These are phyloP conservation scores for Cheilosia variabilis DNA, from an alignment of 2,888 invertebrate genomes.

Conservation along the genomic window DNA sequence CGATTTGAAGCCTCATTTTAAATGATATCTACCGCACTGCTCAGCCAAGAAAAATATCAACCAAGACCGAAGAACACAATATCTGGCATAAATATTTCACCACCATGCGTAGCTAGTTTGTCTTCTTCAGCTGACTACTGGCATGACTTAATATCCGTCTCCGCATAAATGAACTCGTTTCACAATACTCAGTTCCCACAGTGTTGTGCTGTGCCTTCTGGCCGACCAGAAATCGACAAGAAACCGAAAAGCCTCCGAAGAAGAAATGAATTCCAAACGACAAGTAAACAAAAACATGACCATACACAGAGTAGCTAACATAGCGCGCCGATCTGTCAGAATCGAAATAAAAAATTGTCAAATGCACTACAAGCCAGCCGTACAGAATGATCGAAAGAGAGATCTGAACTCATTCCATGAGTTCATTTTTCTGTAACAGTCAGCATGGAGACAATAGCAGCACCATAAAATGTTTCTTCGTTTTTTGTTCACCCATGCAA, in stretches of 20 bases:
- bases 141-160: slow-evolving; percentile 25
- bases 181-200: slow-evolving; percentile 40
- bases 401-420: slow-evolving; percentile 18
- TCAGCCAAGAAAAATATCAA: too few species aligned
- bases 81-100: not conserved
- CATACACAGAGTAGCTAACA: slow-evolving; percentile 25
- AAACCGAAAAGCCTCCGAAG: not conserved
- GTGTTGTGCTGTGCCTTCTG: not conserved
- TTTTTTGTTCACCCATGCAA: slow-evolving; percentile 1
- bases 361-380: slow-evolving; percentile 29
- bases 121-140: slow-evolving; percentile 1
- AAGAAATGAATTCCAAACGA: slow-evolving; percentile 29
- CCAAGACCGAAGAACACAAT: not conserved
- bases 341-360: slow-evolving; percentile 70
- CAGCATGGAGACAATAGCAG: slow-evolving; percentile 30
- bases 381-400: not conserved
- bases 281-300: slow-evolving; percentile 55
- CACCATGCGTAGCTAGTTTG: slow-evolving; percentile 2
- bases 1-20: too few species aligned
- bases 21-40: too few species aligned
- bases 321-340: slow-evolving; percentile 58
- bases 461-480: slow-evolving; percentile 20
- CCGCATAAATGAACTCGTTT: slow-evolving; percentile 28
- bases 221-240: slow-evolving; percentile 13
- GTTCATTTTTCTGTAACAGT: slow-evolving; percentile 24